Base-by-base conservation (phyloP, 2,113 vertebrate genomes). In the Alethe diademata region DNA sequence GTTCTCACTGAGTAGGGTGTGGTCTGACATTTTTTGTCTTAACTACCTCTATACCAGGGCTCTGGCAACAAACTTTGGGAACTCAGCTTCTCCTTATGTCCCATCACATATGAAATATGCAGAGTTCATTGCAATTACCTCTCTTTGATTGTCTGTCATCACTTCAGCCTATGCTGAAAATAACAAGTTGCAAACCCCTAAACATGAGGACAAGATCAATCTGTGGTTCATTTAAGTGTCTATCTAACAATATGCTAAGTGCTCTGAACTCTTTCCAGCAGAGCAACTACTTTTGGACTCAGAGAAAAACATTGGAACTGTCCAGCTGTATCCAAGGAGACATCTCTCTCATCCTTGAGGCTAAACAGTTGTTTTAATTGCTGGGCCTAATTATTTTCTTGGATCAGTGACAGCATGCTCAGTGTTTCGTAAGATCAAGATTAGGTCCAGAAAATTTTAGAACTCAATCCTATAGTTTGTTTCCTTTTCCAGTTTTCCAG, bases 31-130 rank as follows among this genome's bases (percentile, higher is more conserved):
- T 95, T 91, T 95, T 60, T 95, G 54, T 19, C 86, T 95, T 93
- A 97, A 94, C 90, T 95, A 67, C 76, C 88, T 79, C 73, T 88
- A 4, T 83, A 71, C 82, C 85, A 94, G 67, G 38, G 43, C 78
- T 93, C 93, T 95, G 90, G 87, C 94, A 96, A 76, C 70, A 90
- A 67, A 31, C 85, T 93, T 97, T 96, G 93, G 92, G 93, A 97
- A 96, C 47, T 0, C 36, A 78, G 40, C 74, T 95, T 71, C 56
- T 94, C 72, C 67, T 70, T 74, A 31, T 78, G 75, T 95, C 93
- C 81, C 90, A 93, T 71, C 81, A 61, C 18, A 86, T 36, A 48
- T 22, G 15, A 88, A 96, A 84, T 67, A 71, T 20, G 61, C 5
- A n/a, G 69, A 74, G n/a, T 90, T 94, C 56, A 29, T 69, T 92